Conservation (phyloP, 2,797 vertebrate species). For the Setipinna tenuifilis region DNA sequence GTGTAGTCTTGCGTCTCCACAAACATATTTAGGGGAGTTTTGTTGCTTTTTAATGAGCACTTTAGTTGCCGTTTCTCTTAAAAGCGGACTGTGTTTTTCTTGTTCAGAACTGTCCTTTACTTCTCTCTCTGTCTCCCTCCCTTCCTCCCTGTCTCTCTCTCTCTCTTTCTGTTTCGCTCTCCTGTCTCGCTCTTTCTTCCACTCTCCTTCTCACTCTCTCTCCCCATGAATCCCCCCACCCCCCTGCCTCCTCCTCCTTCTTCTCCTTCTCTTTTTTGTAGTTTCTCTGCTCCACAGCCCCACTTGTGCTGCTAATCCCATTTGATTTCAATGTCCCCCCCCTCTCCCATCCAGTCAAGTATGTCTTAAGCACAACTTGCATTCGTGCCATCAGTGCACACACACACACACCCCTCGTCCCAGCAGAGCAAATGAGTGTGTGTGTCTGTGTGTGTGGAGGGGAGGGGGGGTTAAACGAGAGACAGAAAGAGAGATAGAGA, state of each 20-base stretch:
- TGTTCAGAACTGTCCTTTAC: conserved; percentile 40
- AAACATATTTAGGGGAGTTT: conserved; percentile 12
- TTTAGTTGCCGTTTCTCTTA: background rate
- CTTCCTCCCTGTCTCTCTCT: conserved; percentile 33
- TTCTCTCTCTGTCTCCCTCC: conserved; percentile 46
- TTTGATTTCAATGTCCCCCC: conserved; percentile 74
- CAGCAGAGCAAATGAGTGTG: conserved; percentile 27
- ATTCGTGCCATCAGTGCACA: conserved; percentile 63
- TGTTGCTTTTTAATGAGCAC: conserved; percentile 17
- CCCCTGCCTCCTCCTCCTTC: background rate
- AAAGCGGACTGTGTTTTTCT: conserved; percentile 39
- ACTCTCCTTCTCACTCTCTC: background rate
- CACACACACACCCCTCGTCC: conserved; percentile 44
- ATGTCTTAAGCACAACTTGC: conserved; percentile 64
- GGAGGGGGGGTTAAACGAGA: conserved; percentile 44
- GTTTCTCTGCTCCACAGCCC: conserved; percentile 18
- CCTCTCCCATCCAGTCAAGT: conserved; percentile 68
- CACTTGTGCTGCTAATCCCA: conserved; percentile 77
- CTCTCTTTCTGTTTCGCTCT: conserved; percentile 28
- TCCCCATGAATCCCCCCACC: background rate
- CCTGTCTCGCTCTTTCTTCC: background rate
- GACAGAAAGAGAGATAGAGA: conserved; percentile 27
- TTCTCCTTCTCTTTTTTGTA: background rate
- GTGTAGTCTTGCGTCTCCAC: background rate
- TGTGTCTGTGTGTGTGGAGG: conserved; percentile 30